These are phyloP conservation scores for Neoseiulus cucumeris DNA, from an alignment of 1,140 invertebrate species.

Conservation along the genomic window DNA sequence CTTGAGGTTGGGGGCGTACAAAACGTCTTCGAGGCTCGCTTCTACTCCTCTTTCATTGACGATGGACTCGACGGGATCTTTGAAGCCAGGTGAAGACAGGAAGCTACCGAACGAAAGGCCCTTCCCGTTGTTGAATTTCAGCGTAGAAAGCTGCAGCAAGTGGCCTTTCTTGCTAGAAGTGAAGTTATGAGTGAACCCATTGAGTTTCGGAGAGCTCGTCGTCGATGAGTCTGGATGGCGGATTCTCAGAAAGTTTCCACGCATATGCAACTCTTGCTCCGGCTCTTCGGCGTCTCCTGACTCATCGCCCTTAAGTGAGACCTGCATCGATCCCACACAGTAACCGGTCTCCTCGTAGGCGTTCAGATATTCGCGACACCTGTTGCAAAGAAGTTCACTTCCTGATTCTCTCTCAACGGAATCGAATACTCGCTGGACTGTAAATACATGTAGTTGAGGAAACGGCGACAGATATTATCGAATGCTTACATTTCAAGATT, in stretches of 20 bases:
- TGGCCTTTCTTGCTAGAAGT: neutral
- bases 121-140: neutral
- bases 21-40: neutral
- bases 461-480: too few relatives aligned
- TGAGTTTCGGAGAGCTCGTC: neutral
- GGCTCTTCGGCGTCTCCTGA: neutral
- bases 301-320: neutral
- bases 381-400: neutral
- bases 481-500: too few relatives aligned
- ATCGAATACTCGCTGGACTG: too few relatives aligned
- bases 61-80: neutral
- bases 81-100: neutral
- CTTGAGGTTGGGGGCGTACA: neutral
- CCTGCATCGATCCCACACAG: neutral
- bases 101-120: neutral
- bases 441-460: too few relatives aligned
- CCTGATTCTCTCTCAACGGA: too few relatives aligned
- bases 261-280: neutral
- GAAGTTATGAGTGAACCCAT: neutral
- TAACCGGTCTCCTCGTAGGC: neutral
- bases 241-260: neutral
- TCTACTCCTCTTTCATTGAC: neutral
- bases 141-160: neutral
- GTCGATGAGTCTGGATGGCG: neutral
- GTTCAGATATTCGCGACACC: neutral